Percentiles rank a stretch among this genome's conserved stretches.
Conservation (phyloP, 2,888 invertebrate species). For the Chloroclystis v-ata region DNA sequence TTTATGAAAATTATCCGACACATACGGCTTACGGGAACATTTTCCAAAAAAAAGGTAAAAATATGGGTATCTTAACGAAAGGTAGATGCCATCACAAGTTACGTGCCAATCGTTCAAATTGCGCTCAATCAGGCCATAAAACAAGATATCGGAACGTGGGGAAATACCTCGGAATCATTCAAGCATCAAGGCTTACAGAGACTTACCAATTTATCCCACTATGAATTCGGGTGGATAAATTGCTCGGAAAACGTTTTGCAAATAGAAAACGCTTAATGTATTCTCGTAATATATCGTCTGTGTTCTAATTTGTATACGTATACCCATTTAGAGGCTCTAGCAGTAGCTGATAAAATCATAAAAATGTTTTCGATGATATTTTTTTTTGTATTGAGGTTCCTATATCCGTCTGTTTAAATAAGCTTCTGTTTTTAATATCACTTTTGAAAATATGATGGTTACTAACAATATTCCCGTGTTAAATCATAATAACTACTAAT, state of each 20-base stretch:
- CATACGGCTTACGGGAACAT: slow-evolving; percentile 18
- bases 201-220: slow-evolving; percentile 18
- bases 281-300: background rate
- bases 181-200: slow-evolving; percentile 29
- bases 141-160: slow-evolving; percentile 33
- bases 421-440: too few species aligned
- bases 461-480: too few species aligned
- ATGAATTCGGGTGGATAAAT: slow-evolving; percentile 15
- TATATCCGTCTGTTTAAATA: too few species aligned
- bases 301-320: background rate
- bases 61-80: slow-evolving; percentile 38
- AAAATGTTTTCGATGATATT: too few species aligned
- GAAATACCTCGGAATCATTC: slow-evolving; percentile 42
- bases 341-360: background rate
- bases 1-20: slow-evolving; percentile 6
- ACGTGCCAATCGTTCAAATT: slow-evolving; percentile 58
- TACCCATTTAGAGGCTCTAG: background rate
- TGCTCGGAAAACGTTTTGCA: slow-evolving; percentile 14
- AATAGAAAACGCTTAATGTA: slow-evolving; percentile 9
- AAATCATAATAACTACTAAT: too few species aligned
- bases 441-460: too few species aligned
- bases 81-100: slow-evolving; percentile 44
- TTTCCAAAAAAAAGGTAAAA: slow-evolving; percentile 31
- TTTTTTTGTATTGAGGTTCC: too few species aligned
- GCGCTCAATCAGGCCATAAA: slow-evolving; percentile 56